Percentiles rank a stretch among this genome's conserved stretches.
Evolutionary conservation across 2,888 invertebrate species (phyloP).

Genomic region (Rotaria sp.): DNA sequence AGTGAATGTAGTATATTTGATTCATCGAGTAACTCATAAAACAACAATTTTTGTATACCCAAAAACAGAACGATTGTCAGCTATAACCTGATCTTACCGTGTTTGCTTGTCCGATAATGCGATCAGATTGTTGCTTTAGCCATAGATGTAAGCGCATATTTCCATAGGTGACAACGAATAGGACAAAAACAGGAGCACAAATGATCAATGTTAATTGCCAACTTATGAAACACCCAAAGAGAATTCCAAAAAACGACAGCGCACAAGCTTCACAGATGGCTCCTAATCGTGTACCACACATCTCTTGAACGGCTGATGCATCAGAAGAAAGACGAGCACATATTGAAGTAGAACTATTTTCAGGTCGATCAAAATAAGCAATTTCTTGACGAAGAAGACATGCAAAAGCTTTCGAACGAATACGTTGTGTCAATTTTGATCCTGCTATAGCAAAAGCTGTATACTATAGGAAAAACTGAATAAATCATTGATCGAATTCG

Average conservation of each 20-base stretch:
- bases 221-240: neutral
- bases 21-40: no score
- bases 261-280: slow-evolving; percentile 43
- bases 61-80: no score
- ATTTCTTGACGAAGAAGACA: no score
- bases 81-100: neutral
- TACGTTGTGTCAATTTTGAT: slow-evolving; percentile 41
- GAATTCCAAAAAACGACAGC: neutral
- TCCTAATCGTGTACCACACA: slow-evolving; percentile 55
- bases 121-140: no score
- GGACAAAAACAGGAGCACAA: neutral
- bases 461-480: slow-evolving; percentile 46
- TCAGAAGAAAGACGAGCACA: slow-evolving; percentile 47
- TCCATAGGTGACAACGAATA: neutral
- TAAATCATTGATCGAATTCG: slow-evolving; percentile 42
- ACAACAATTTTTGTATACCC: no score
- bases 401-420: no score
- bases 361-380: no score
- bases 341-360: no score
- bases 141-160: neutral
- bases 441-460: slow-evolving; percentile 44
- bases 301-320: slow-evolving; percentile 53
- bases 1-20: no score
- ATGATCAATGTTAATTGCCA: neutral
- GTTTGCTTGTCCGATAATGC: neutral